Evolutionary conservation across 1,140 invertebrate genomes (phyloP).

Genomic region (Trichonephila inaurata): DNA sequence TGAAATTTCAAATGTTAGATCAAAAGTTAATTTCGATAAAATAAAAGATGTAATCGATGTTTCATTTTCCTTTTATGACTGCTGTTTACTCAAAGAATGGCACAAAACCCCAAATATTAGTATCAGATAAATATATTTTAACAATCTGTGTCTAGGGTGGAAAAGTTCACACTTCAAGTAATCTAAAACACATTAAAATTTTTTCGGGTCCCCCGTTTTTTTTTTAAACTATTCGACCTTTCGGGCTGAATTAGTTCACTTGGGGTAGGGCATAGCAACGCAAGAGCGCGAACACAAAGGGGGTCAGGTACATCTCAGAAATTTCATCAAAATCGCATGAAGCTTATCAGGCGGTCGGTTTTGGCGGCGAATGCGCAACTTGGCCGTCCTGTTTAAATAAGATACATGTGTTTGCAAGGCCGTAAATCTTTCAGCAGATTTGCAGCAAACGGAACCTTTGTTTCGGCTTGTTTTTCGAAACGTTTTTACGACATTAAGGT

Average conservation of each 20-base stretch:
- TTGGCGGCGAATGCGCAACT: constrained; percentile 60
- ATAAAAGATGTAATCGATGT: no score
- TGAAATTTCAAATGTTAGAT: no score
- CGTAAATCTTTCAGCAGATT: constrained; percentile 69
- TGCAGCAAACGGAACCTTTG: constrained; percentile 35
- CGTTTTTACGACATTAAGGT: constrained; percentile 73
- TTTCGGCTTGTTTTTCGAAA: constrained; percentile 72
- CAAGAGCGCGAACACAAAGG: constrained; percentile 38
- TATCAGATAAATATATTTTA: no score
- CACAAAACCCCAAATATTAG: no score
- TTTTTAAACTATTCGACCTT: constrained; percentile 14
- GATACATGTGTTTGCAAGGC: constrained; percentile 69
- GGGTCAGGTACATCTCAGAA: constrained; percentile 51
- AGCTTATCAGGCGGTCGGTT: constrained; percentile 64
- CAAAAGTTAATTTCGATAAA: no score
- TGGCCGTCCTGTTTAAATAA: constrained; percentile 70
- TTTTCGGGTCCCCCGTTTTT: no score
- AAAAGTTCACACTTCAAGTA: no score
- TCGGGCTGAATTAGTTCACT: neutral
- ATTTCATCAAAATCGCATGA: constrained; percentile 56
- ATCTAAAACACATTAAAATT: no score
- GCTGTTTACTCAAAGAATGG: no score
- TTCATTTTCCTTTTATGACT: no score
- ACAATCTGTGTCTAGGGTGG: no score
- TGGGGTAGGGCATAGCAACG: constrained; percentile 37